Evolutionary conservation across 2,113 vertebrate genomes (phyloP), one percentile per base, ranked within the genome.

Genomic region (Python bivittatus): DNA sequence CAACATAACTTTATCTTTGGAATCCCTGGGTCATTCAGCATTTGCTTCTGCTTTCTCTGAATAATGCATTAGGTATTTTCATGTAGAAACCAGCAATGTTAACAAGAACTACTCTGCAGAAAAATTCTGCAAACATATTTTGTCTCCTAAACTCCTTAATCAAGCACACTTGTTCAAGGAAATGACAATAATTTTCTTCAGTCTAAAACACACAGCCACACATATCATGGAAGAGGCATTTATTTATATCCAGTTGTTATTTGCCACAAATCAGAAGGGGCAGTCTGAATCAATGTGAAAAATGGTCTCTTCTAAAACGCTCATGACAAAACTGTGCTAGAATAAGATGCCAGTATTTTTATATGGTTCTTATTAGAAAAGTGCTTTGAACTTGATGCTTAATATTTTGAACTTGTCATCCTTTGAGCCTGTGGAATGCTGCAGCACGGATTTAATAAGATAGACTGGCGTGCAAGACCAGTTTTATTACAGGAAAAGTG

Each of bases 61-160:
- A 97, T 97, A 96, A 97, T 97, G 95, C 90, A 98, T 61, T 0
- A 95, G 68, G 29, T 86, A 94, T 95, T 94, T 90, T 96, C 93
- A 95, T 91, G 88, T 86, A 95, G 95, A 96, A 97, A 96, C 95
- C 95, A 96, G 83, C 94, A 96, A 92, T 85, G 92, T 94, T 94
- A 95, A 90, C 79, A 96, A 97, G 90, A 96, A 93, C 88, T 93
- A 96, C 88, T 97, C 93, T 95, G 88, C 56, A 96, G 94, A 93
- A 97, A 91, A 90, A 22, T 58, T 42, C 89, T 96, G 95, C 94
- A 95, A 79, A 79, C 33, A 9, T 79, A 96, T 93, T 93, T 96
- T 48, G 93, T 95, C 91, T 61, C 57, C 86, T 94, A 92, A 96
- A 96, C 92, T 52, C 9, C 57, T 93, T 95, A 95, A 96, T 95